Evolutionary conservation across 2,797 vertebrate genomes (phyloP), one percentile per base, ranked within the genome.

Genomic region (Gadopsis marmoratus): DNA sequence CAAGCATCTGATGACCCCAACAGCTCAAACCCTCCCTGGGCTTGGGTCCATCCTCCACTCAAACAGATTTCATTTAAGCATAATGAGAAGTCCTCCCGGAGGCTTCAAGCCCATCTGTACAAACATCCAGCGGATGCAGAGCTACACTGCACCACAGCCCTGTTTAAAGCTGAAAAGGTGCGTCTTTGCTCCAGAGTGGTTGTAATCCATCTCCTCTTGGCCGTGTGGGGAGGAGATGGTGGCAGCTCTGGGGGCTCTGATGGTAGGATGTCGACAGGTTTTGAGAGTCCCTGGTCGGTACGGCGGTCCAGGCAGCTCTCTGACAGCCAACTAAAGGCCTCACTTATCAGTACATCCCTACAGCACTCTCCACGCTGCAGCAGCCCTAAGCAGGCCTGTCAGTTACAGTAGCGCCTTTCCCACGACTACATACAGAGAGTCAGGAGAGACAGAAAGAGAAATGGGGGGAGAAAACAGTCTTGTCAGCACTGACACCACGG

Each of bases 151-250:
- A 43, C 56, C 50, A 17, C 74, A 35, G 65, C 62, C 61, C 67
- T 13, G 72, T 82, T 75, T 70, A 76, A 83, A 68, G 87, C 85
- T 76, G 83, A 76, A 74, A 76, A 88, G 81, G 83, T 87, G 88
- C 58, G 82, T 86, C 79, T 90, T 78, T 43, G 76, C 88, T 88
- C 83, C 88, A 81, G 61, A 84, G 81, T 74, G 87, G 87, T 75
- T 86, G 87, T 88, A 91, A 93, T 92, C 92, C 84, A 79, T 92
- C 84, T 86, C 86, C 81, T 85, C 72, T 61, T 76, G 90, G 86
- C 71, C 55, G 47, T 53, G 66, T 61, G 70, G 29, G 86, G 89
- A 60, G 79, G 82, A 82, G 81, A 80, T 71, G 80, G 81, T 74
- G 65, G 87, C 74, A 76, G 83, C 86, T 86, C 86, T 63, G 68